A percentile compares a stretch with the other conserved stretches of the same genome.
phyloP scores from a whole-genome alignment of 2,113 vertebrate species.

The Pardalotus punctatus region DNA sequence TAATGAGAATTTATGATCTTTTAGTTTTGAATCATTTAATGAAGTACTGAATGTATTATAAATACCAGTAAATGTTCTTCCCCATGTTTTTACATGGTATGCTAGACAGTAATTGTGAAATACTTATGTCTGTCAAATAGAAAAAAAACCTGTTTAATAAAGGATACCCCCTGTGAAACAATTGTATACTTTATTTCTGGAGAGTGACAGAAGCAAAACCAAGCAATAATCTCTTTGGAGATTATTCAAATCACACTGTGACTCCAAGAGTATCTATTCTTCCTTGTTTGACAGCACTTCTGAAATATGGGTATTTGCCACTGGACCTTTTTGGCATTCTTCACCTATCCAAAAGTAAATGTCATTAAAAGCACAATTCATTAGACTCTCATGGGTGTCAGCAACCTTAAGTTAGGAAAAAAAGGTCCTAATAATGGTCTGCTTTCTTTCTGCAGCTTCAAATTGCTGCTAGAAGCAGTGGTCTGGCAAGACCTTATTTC shows the following conservation, averaged over 20 bases:
- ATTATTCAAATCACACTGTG: neutral
- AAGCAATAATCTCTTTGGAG: neutral
- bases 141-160: neutral
- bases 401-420: neutral
- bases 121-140: neutral
- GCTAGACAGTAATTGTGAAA: neutral
- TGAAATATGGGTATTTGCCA: neutral
- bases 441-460: neutral
- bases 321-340: neutral
- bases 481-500: neutral
- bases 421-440: neutral
- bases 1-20: neutral
- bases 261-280: neutral
- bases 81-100: rapidly evolving
- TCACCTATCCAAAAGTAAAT: neutral
- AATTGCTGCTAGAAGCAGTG: neutral
- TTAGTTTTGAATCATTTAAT: neutral
- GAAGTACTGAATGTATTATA: neutral
- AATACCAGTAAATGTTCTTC: neutral
- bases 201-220: neutral
- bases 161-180: neutral
- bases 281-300: neutral
- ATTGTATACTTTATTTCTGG: neutral
- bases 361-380: neutral
- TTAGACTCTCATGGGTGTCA: neutral